These are phyloP conservation scores for Peribatodes rhomboidaria DNA, from an alignment of 2,888 invertebrate genomes.

Conservation along the genomic window DNA sequence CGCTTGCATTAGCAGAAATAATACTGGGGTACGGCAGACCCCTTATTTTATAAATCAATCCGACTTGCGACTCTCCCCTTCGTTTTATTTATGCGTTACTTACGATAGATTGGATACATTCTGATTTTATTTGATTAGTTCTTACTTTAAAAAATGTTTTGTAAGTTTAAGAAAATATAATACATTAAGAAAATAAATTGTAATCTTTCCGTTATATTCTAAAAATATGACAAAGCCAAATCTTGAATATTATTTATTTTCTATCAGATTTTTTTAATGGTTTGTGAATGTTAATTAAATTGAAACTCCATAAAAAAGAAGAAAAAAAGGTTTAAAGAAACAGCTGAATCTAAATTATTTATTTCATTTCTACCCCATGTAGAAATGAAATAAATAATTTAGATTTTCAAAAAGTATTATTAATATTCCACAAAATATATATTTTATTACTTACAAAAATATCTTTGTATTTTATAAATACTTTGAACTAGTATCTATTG, in stretches of 20 bases:
- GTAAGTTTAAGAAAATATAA: background rate
- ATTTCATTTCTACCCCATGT: background rate
- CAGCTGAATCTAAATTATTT: no score
- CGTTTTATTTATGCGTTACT: slow-evolving; percentile 38
- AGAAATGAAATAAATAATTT: no score
- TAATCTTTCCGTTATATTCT: no score
- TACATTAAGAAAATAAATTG: background rate
- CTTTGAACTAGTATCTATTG: background rate
- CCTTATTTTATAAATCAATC: slow-evolving; percentile 71
- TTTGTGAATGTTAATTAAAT: no score
- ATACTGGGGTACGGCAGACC: slow-evolving; percentile 58
- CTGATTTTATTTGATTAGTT: slow-evolving; percentile 36
- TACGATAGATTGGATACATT: slow-evolving; percentile 37
- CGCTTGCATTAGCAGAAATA: slow-evolving; percentile 65
- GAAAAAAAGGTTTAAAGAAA: no score
- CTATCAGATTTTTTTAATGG: no score
- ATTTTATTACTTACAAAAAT: background rate
- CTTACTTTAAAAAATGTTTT: background rate
- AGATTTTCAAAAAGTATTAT: background rate
- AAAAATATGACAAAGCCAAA: no score
- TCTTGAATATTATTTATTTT: no score
- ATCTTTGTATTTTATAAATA: background rate
- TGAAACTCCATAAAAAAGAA: no score
- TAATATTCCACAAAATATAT: background rate
- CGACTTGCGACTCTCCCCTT: slow-evolving; percentile 9